A percentile compares a stretch with the other conserved stretches of the same genome.
These are phyloP conservation scores for Holothuria leucospilota DNA, from an alignment of 53 echinoderm and acorn worm species.

Conservation along the genomic window DNA sequence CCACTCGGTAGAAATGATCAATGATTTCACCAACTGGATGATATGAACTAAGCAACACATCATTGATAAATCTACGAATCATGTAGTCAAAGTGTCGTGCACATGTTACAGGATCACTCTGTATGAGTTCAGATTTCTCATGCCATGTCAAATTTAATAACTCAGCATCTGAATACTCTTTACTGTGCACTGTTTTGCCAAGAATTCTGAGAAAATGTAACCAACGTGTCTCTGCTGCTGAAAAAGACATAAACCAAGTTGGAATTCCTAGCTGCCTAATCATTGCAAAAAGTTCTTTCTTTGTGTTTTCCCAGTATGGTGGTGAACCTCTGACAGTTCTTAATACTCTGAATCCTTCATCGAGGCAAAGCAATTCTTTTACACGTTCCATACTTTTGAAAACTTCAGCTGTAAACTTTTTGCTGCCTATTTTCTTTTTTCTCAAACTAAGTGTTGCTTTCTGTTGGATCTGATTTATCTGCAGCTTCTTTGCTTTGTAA, in stretches of 20 bases:
- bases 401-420: constrained; percentile 18
- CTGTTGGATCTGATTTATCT: too few species aligned
- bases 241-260: constrained; percentile 49
- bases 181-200: constrained; percentile 8
- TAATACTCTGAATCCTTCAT: constrained; percentile 42
- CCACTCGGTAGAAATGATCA: too few species aligned
- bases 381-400: constrained; percentile 23
- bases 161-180: constrained; percentile 24
- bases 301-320: constrained; percentile 48
- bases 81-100: too few species aligned
- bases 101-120: too few species aligned
- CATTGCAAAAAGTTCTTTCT: constrained; percentile 50
- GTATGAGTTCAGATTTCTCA: too few species aligned
- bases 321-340: constrained; percentile 35
- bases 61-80: too few species aligned
- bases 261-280: constrained; percentile 40
- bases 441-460: too few species aligned
- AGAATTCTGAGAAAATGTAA: constrained; percentile 39
- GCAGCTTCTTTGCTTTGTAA: too few species aligned
- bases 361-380: constrained; percentile 4
- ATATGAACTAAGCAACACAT: too few species aligned
- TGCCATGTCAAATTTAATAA: too few species aligned
- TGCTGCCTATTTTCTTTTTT: constrained; percentile 18
- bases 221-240: constrained; percentile 48
- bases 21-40: too few species aligned